Evolutionary conservation across 2,888 invertebrate species (phyloP).

Genomic region (Nebria salina): DNA sequence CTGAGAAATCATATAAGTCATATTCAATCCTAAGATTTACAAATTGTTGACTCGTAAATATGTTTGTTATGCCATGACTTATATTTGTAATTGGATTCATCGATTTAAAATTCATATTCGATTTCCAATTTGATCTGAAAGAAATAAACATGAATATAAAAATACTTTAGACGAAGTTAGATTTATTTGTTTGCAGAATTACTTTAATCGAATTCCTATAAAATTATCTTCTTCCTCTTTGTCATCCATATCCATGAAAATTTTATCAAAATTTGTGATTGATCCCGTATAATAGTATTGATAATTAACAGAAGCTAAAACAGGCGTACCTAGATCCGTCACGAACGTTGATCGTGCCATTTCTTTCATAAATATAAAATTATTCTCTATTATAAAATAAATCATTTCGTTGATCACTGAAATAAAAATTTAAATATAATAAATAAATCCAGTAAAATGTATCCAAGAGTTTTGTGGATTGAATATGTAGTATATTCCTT

Average conservation of each 20-base stretch:
- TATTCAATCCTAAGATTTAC: not conserved
- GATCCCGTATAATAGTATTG: not conserved
- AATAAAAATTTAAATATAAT: not conserved
- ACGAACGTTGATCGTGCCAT: not conserved
- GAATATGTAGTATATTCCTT: too few species aligned
- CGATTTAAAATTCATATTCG: not conserved
- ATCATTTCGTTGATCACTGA: not conserved
- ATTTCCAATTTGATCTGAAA: not conserved
- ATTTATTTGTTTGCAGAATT: not conserved
- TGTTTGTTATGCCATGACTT: not conserved
- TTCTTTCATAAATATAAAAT: not conserved
- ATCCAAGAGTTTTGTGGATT: not conserved
- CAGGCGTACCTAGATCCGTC: not conserved
- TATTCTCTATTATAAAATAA: not conserved
- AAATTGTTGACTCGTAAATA: not conserved
- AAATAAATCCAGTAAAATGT: not conserved
- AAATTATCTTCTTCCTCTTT: not conserved
- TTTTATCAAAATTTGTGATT: not conserved
- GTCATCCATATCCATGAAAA: not conserved
- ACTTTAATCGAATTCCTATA: not conserved
- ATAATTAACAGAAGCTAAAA: not conserved
- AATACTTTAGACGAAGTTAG: too few species aligned
- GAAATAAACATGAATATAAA: not conserved
- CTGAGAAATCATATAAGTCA: not conserved
- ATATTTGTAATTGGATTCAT: slow-evolving; percentile 15